Evolutionary conservation across 2,113 vertebrate species (phyloP).

Genomic region (Eulemur rufifrons): DNA sequence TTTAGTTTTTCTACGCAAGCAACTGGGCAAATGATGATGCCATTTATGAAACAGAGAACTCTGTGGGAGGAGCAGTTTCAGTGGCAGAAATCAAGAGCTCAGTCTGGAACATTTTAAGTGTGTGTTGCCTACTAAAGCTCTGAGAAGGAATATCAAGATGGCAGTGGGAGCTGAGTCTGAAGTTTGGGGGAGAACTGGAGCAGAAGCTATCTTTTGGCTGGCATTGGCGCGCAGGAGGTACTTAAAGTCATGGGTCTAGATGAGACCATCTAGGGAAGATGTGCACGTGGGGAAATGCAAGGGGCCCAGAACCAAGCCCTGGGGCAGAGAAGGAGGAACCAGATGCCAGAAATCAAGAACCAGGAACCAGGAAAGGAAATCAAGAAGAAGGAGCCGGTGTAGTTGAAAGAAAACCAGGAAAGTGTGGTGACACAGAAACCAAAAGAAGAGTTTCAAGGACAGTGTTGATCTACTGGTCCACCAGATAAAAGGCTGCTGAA

Average conservation of each 20-base stretch:
- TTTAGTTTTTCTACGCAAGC: neutral
- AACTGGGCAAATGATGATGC: neutral
- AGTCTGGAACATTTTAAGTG: neutral
- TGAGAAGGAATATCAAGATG: neutral
- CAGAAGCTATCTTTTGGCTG: neutral
- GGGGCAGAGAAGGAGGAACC: neutral
- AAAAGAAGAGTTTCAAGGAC: neutral
- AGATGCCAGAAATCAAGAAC: neutral
- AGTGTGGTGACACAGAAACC: neutral
- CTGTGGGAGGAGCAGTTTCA: neutral
- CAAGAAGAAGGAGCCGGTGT: neutral
- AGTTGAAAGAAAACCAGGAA: neutral
- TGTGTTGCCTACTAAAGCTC: neutral
- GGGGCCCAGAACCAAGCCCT: neutral
- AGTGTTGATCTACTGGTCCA: too few species aligned
- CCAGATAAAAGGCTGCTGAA: neutral
- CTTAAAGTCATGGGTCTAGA: neutral
- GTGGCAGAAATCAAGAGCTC: neutral
- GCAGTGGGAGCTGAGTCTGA: neutral
- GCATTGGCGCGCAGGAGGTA: neutral
- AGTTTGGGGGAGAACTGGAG: neutral
- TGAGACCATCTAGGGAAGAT: neutral
- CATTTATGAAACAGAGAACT: neutral
- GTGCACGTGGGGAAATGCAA: neutral
- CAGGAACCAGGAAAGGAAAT: neutral